phyloP scores from a whole-genome alignment of 1,140 invertebrate species.

The Armadillidium nasatum region DNA sequence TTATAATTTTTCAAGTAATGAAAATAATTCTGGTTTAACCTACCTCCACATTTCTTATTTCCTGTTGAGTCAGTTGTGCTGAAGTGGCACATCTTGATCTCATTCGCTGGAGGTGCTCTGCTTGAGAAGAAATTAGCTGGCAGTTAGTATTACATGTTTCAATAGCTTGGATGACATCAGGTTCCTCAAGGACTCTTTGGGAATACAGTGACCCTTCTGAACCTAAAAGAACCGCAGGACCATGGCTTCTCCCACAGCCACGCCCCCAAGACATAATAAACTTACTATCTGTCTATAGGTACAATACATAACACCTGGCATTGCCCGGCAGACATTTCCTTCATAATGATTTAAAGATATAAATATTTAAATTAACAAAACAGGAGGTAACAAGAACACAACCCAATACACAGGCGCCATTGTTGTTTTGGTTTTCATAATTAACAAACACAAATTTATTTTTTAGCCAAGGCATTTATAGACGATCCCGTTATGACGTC shows the following conservation, averaged over 20 bases:
- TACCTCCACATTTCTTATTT: constrained; percentile 90
- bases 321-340: constrained; percentile 29
- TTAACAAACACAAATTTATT: not conserved
- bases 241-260: constrained; percentile 21
- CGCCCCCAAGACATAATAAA: constrained; percentile 26
- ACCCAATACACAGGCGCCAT: not conserved
- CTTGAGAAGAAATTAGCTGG: constrained; percentile 48
- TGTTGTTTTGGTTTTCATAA: not conserved
- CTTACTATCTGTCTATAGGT: constrained; percentile 39
- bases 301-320: constrained; percentile 29
- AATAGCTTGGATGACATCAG: constrained; percentile 28
- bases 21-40: constrained; percentile 21
- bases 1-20: no score
- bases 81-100: constrained; percentile 86
- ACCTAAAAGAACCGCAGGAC: not conserved
- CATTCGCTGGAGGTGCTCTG: constrained; percentile 81
- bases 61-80: constrained; percentile 86
- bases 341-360: constrained; percentile 22
- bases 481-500: no score
- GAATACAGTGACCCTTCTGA: not conserved
- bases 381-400: not conserved
- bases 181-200: constrained; percentile 19
- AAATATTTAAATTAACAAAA: not conserved
- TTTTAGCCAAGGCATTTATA: no score
- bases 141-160: constrained; percentile 41